These are phyloP conservation scores for Lasioglossum villosulum DNA, from an alignment of 2,888 invertebrate genomes.

Conservation along the genomic window DNA sequence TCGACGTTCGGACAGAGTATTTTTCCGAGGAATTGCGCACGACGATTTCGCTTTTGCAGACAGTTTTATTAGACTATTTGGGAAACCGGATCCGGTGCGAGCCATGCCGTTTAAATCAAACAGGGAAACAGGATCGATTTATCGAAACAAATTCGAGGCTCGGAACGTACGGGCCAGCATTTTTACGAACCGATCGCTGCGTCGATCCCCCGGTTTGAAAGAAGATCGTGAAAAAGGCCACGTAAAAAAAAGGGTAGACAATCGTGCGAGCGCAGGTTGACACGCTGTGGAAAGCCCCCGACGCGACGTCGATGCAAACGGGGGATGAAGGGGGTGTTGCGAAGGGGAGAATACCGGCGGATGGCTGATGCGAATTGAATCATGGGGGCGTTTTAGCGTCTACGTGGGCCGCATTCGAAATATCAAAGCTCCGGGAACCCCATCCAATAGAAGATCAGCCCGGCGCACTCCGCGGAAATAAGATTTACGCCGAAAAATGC, in stretches of 20 bases:
- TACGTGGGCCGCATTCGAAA: conserved; percentile 82
- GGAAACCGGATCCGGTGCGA: neutral
- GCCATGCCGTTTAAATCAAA: neutral
- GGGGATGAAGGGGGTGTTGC: conserved; percentile 28
- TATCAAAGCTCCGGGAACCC: conserved; percentile 60
- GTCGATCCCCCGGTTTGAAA: neutral
- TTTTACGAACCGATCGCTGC: neutral
- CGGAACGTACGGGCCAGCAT: neutral
- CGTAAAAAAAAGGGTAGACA: conserved; percentile 57
- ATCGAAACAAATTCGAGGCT: neutral
- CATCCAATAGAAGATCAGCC: conserved; percentile 60
- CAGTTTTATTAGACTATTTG: neutral
- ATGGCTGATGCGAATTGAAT: conserved; percentile 83
- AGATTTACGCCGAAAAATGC: conserved; percentile 56
- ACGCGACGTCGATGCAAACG: conserved; percentile 32
- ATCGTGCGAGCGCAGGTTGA: conserved; percentile 69
- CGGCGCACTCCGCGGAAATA: conserved; percentile 53
- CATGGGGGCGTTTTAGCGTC: conserved; percentile 84
- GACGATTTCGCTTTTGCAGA: neutral
- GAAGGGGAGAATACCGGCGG: conserved; percentile 61
- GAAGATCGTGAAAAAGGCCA: neutral
- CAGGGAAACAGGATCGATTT: neutral
- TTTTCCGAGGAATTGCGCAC: neutral
- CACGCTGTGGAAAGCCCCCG: conserved; percentile 57
- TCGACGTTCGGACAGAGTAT: neutral